Evolutionary conservation across 2,113 vertebrate species (phyloP), one percentile per base, ranked within the genome.

Genomic region (Turnix velox): DNA sequence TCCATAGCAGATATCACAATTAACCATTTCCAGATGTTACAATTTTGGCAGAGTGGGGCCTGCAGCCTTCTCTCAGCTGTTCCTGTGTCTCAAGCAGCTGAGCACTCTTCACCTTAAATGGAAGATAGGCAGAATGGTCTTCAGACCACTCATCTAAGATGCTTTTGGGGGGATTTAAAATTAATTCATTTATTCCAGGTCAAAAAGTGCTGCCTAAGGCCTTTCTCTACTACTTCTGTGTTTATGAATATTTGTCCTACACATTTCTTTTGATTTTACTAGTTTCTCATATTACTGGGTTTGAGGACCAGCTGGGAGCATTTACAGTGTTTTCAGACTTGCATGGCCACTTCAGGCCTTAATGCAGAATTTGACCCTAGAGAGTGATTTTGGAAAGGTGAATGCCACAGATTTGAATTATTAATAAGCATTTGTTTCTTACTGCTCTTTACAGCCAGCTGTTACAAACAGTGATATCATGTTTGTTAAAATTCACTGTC

Each of bases 401-500:
- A 23, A 35, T 78, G 13, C 45, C 33, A 6, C 12, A 23, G 39
- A 23, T 62, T 93, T 61, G 45, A 75, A 54, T 76, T 89, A 65
- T 84, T 92, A 75, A 93, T 67, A 12, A 8, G 6, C 77, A 3
- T 54, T 73, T 95, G 8, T 92, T 33, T 88, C 18, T 88, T 94
- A 58, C 52, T 51, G 0, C 87, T 87, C 84, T 91, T 88, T 95
- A 33, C 97, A 99, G 99, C 98, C 98, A 55, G 99, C 99, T 61
- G 55, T 99, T 96, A 99, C 99, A 40, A 99, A 99, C 96, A 98
- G 98, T 58, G 99, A 99, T 97, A 99, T 99, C 89, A 99, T 99
- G 99, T 99, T 99, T 94, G 98, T 99, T 96, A 99, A 99, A 98
- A 97, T 99, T 91, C 98, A 99, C 43, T 99, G 99, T 93, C 99